Evolutionary conservation across 64 coral and sea anemone species (phyloP).

Genomic region (Pocillopora verrucosa): DNA sequence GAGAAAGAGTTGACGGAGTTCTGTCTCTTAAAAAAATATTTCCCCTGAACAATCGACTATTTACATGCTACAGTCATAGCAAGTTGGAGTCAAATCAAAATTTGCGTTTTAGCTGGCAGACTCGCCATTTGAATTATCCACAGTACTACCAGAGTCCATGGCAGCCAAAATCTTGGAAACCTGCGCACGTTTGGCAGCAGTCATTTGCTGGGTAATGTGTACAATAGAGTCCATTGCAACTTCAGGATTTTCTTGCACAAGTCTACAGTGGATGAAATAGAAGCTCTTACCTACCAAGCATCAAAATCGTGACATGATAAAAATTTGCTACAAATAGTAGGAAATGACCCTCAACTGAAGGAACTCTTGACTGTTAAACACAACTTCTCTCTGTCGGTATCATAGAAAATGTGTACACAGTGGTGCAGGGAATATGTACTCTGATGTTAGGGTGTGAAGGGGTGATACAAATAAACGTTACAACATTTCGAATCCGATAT

Average conservation of each 20-base stretch:
- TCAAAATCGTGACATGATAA: neutral
- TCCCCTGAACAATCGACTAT: neutral
- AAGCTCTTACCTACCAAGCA: constrained; percentile 18
- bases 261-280: constrained; percentile 57
- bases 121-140: constrained; percentile 68
- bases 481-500: too few relatives aligned
- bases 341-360: too few relatives aligned
- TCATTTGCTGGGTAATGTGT: constrained; percentile 99
- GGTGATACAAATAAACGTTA: too few relatives aligned
- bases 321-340: too few relatives aligned
- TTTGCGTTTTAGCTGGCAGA: neutral
- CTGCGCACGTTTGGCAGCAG: constrained; percentile 69
- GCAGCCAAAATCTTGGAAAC: constrained; percentile 81
- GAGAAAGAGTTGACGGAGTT: too few relatives aligned
- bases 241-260: constrained; percentile 97
- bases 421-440: too few relatives aligned
- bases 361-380: too few relatives aligned
- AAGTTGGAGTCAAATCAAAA: neutral
- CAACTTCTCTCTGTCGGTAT: too few relatives aligned
- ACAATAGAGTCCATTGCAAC: constrained; percentile 98
- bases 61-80: neutral
- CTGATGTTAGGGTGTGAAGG: too few relatives aligned
- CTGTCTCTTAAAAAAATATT: neutral
- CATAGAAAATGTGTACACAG: too few relatives aligned
- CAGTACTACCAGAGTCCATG: constrained; percentile 61